Percentiles rank a stretch among this genome's conserved stretches.
Conservation (phyloP, 37 sponge, comb jelly and placozoan genomes). For the Bolinopsis microptera region DNA sequence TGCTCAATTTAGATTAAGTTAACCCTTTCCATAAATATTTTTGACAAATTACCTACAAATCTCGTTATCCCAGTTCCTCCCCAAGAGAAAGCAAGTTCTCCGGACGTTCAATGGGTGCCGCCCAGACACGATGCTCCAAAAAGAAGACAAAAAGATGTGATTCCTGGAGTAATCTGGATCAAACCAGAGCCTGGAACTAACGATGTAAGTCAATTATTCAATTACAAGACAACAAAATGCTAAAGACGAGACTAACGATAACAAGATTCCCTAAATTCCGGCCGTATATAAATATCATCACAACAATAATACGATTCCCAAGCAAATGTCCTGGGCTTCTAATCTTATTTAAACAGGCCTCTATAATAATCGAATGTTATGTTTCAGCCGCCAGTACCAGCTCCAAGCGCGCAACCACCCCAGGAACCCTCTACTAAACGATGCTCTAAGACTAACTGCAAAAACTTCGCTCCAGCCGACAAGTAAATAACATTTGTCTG, state of each 20-base stretch:
- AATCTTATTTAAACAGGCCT: no score
- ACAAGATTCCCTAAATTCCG: no score
- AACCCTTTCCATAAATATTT: no score
- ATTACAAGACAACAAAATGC: no score
- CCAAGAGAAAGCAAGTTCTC: background rate
- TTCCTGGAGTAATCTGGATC: background rate
- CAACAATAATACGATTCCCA: no score
- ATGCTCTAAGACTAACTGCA: conserved; percentile 9
- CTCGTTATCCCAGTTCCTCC: no score
- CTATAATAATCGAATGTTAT: no score
- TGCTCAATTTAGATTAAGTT: no score
- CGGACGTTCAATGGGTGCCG: background rate
- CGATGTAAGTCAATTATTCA: background rate
- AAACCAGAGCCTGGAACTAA: conserved; percentile 29
- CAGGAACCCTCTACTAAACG: background rate
- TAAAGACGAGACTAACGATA: no score
- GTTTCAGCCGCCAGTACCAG: background rate
- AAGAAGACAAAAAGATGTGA: background rate
- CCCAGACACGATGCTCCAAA: background rate
- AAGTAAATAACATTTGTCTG: background rate
- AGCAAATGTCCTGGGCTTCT: no score
- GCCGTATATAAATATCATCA: no score
- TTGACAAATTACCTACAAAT: no score
- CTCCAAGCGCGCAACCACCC: background rate
- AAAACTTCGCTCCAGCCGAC: background rate